Conservation (phyloP, 2,888 invertebrate species). For the Microctonus brassicae region DNA sequence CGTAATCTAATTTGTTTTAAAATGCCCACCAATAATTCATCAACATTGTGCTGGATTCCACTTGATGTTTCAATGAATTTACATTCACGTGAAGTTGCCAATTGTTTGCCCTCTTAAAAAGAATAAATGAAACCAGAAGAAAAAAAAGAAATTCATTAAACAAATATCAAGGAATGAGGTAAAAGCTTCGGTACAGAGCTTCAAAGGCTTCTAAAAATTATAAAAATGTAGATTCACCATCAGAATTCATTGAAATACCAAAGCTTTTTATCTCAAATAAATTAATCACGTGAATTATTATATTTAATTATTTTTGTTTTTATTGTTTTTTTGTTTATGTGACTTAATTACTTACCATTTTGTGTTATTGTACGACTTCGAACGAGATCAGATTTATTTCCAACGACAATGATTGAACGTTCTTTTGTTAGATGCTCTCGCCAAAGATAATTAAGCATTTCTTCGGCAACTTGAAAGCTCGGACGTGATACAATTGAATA, state of each 20-base stretch:
- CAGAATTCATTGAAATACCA: too few relatives aligned
- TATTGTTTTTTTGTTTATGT: not conserved
- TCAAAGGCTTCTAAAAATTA: too few relatives aligned
- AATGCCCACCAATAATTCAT: conserved; percentile 93
- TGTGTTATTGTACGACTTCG: conserved; percentile 86
- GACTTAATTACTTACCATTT: conserved; percentile 78
- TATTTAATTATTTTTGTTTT: not conserved
- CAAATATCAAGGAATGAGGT: too few relatives aligned
- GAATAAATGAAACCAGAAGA: not conserved
- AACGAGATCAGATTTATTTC: conserved; percentile 93
- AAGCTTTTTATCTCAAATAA: too few relatives aligned
- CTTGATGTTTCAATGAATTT: conserved; percentile 97
- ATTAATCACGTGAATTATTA: not conserved
- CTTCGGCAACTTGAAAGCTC: conserved; percentile 87
- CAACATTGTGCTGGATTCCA: conserved; percentile 96
- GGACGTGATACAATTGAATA: conserved; percentile 90
- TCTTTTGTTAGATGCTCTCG: conserved; percentile 86
- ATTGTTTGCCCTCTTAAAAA: conserved; percentile 87
- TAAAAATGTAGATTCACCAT: too few relatives aligned
- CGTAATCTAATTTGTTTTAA: conserved; percentile 84
- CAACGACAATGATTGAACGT: conserved; percentile 90
- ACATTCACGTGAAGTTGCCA: conserved; percentile 89
- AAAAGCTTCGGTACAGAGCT: too few relatives aligned
- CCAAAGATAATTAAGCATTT: conserved; percentile 88
- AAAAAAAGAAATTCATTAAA: not conserved